These are phyloP conservation scores for Patella caerulea DNA, from an alignment of 2,888 invertebrate genomes.

Conservation along the genomic window DNA sequence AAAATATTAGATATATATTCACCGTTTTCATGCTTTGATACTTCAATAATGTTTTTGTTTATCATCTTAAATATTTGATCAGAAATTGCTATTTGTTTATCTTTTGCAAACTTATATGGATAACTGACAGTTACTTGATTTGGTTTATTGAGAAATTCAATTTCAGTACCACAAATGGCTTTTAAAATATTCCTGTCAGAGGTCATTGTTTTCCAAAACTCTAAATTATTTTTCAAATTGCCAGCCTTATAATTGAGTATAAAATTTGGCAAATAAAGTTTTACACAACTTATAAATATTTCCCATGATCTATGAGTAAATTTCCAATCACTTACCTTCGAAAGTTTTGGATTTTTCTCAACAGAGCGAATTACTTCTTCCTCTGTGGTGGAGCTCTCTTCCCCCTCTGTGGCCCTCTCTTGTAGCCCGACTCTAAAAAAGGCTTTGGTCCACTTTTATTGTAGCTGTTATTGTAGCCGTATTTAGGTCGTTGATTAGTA, in stretches of 20 bases:
- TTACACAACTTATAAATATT: background rate
- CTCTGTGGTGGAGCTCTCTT: background rate
- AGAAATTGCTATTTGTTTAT: background rate
- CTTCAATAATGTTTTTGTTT: constrained; percentile 1
- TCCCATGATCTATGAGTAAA: background rate
- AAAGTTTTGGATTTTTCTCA: background rate
- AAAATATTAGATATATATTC: constrained; percentile 13
- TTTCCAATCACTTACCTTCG: background rate
- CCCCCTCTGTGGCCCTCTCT: background rate
- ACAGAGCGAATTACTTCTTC: background rate
- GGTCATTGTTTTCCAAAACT: background rate
- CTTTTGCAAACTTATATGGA: background rate
- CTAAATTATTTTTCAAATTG: background rate
- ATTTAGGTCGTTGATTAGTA: no score
- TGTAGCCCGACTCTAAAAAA: background rate
- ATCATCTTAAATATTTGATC: background rate
- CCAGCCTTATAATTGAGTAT: background rate
- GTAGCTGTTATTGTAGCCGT: no score
- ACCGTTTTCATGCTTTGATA: background rate
- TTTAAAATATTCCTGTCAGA: background rate
- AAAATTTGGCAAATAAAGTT: background rate
- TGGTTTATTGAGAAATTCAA: background rate
- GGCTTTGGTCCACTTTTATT: background rate
- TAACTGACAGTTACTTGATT: background rate
- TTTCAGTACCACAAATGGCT: background rate